phyloP scores from a whole-genome alignment of 2,888 invertebrate species.

The Drosophila cognata region DNA sequence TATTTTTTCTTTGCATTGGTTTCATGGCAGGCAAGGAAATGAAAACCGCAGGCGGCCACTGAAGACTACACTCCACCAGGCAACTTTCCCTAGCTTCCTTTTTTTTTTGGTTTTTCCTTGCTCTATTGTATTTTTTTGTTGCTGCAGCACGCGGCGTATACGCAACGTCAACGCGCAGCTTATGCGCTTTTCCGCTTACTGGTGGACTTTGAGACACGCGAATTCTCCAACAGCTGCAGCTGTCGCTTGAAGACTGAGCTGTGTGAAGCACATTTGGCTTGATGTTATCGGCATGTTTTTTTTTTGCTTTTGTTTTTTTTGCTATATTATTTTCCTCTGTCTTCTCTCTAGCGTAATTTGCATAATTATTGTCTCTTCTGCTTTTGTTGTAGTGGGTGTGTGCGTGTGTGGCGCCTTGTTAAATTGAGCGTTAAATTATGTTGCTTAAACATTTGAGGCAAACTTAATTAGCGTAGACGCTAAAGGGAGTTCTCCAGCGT shows the following conservation, averaged over 20 bases:
- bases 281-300: slow-evolving; percentile 45
- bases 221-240: slow-evolving; percentile 63
- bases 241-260: slow-evolving; percentile 28
- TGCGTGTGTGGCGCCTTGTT: slow-evolving; percentile 31
- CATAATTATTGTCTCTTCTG: slow-evolving; percentile 63
- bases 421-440: slow-evolving; percentile 72
- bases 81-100: slow-evolving; percentile 32
- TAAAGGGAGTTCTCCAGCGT: background rate
- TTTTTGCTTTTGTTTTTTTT: background rate
- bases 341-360: slow-evolving; percentile 54
- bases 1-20: slow-evolving; percentile 9
- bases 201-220: slow-evolving; percentile 34
- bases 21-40: slow-evolving; percentile 64
- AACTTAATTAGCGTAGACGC: slow-evolving; percentile 59
- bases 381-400: slow-evolving; percentile 13
- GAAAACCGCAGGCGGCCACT: slow-evolving; percentile 69
- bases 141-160: slow-evolving; percentile 60
- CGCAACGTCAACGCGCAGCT: slow-evolving; percentile 71
- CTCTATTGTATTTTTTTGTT: slow-evolving; percentile 2
- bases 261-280: slow-evolving; percentile 36
- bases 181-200: slow-evolving; percentile 72
- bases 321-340: slow-evolving; percentile 2
- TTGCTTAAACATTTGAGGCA: slow-evolving; percentile 64
- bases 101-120: background rate
- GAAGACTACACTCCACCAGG: slow-evolving; percentile 33